Conservation (phyloP, 2,797 vertebrate species). For the Cercopithecus diana region DNA sequence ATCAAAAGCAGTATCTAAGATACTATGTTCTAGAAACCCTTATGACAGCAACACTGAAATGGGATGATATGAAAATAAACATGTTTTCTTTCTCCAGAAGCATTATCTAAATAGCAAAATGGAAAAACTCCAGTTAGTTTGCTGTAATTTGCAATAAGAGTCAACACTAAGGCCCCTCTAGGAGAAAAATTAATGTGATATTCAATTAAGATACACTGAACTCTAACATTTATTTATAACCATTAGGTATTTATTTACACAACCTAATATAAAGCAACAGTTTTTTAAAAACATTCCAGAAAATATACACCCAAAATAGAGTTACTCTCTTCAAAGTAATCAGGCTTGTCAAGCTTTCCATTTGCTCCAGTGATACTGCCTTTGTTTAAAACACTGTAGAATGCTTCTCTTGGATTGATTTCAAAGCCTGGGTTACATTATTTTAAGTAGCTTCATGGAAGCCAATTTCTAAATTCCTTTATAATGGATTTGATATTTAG, state of each 20-base stretch:
- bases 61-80: slow-evolving; percentile 28
- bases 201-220: slow-evolving; percentile 7
- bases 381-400: slow-evolving; percentile 40
- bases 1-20: background rate
- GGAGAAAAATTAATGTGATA: slow-evolving; percentile 2
- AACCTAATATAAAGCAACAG: background rate
- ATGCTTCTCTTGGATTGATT: slow-evolving; percentile 40
- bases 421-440: slow-evolving; percentile 45
- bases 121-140: background rate
- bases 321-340: background rate
- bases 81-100: slow-evolving; percentile 12
- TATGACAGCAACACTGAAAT: slow-evolving; percentile 26
- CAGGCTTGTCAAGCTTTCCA: background rate
- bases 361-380: slow-evolving; percentile 3
- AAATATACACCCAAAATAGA: slow-evolving; percentile 1
- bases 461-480: slow-evolving; percentile 48
- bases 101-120: slow-evolving; percentile 3
- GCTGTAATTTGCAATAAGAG: background rate
- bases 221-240: background rate
- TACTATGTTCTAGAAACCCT: background rate
- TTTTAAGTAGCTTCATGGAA: slow-evolving; percentile 16
- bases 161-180: background rate
- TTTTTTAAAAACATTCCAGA: background rate
- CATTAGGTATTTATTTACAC: background rate
- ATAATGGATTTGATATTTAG: slow-evolving; percentile 45